These are phyloP conservation scores for Syngnathus acus DNA, from an alignment of 2,797 vertebrate genomes.

Conservation along the genomic window DNA sequence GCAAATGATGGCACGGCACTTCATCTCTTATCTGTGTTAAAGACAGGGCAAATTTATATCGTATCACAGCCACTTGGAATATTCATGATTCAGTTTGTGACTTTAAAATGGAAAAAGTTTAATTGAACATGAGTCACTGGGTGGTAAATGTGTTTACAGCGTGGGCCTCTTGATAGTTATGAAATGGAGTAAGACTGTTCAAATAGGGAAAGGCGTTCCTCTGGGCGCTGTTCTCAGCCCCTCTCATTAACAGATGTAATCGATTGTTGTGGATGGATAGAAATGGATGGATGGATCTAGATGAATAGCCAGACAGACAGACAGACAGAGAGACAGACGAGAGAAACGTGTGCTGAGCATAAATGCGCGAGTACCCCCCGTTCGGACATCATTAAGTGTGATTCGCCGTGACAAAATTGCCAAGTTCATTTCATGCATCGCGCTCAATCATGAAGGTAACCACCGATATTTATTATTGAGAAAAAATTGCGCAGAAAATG, in stretches of 20 bases:
- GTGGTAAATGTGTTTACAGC: neutral
- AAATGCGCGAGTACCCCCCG: neutral
- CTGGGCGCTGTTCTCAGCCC: conserved; percentile 1
- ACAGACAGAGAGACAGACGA: too few species aligned
- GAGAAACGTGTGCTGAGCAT: too few species aligned
- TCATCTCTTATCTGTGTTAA: neutral
- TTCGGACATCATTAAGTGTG: conserved; percentile 43
- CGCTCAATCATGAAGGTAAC: conserved; percentile 56
- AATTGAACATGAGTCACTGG: neutral
- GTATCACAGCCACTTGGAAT: neutral
- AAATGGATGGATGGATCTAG: neutral
- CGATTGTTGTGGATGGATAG: neutral
- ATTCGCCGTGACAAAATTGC: conserved; percentile 55
- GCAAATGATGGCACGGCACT: neutral
- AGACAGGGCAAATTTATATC: neutral
- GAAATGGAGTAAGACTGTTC: neutral
- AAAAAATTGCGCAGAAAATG: conserved; percentile 46
- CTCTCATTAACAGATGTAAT: neutral
- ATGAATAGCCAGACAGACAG: neutral
- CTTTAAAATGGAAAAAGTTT: neutral
- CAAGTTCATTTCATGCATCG: conserved; percentile 67
- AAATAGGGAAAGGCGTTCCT: neutral
- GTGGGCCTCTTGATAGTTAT: too few species aligned
- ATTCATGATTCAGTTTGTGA: neutral
- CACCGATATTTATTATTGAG: conserved; percentile 41